Percentiles rank a stretch among this genome's conserved stretches.
phyloP scores from a whole-genome alignment of 2,888 invertebrate species.

The Tetragonula carbonaria region DNA sequence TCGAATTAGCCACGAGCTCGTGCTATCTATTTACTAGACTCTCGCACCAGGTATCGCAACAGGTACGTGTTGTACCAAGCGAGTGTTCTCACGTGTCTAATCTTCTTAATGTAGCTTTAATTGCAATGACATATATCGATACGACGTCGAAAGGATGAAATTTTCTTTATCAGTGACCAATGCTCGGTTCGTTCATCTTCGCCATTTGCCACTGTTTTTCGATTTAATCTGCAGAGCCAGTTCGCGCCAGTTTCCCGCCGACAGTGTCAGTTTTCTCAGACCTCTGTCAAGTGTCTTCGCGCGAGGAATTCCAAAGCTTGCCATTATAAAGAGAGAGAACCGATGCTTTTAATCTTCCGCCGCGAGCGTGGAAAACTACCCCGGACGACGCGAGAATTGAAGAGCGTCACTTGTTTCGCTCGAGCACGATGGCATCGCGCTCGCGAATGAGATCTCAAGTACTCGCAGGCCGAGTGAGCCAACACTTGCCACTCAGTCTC shows the following conservation, averaged over 20 bases:
- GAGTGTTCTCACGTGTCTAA: not conserved
- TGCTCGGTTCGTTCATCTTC: no score
- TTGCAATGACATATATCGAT: no score
- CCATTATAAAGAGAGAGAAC: not conserved
- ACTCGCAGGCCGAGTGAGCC: conserved; percentile 26
- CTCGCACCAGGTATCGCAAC: not conserved
- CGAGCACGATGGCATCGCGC: conserved; percentile 25
- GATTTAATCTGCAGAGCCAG: not conserved
- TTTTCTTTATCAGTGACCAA: no score
- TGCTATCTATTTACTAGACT: no score
- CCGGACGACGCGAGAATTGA: not conserved
- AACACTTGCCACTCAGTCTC: conserved; percentile 28
- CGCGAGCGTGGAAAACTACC: not conserved
- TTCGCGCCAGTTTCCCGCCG: no score
- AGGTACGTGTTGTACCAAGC: not conserved
- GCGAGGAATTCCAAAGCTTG: not conserved
- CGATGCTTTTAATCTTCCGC: conserved; percentile 26
- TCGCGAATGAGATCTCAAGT: conserved; percentile 35
- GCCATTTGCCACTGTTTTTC: not conserved
- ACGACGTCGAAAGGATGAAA: no score
- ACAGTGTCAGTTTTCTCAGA: no score
- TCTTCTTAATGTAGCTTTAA: no score
- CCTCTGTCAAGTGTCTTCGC: not conserved
- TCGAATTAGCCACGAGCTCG: not conserved
- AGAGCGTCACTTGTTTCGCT: conserved; percentile 43